Evolutionary conservation across 92 coral and sea anemone genomes (phyloP).

Genomic region (Pocillopora meandrina): DNA sequence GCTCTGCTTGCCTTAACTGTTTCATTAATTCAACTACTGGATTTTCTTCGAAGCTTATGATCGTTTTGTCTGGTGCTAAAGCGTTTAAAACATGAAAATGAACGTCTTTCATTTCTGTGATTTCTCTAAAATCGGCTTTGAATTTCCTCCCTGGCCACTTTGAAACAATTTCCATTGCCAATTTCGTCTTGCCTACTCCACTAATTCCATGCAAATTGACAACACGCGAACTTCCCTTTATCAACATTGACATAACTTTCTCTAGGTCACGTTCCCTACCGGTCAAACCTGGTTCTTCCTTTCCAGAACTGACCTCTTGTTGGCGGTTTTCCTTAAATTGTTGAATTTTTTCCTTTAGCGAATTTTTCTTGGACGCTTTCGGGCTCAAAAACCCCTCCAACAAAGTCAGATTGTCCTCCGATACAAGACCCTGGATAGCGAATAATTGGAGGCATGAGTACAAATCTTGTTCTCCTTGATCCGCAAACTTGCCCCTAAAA

Average conservation of each 20-base stretch:
- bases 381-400: slow-evolving; percentile 23
- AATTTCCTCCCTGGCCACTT: slow-evolving; percentile 12
- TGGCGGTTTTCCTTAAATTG: slow-evolving; percentile 1
- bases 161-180: slow-evolving; percentile 43
- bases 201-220: slow-evolving; percentile 56
- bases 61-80: slow-evolving; percentile 6
- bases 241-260: slow-evolving; percentile 10
- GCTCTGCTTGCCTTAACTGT: slow-evolving; percentile 7
- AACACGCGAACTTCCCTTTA: slow-evolving; percentile 12
- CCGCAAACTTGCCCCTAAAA: slow-evolving; percentile 12
- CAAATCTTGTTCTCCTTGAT: slow-evolving; percentile 18
- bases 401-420: slow-evolving; percentile 32
- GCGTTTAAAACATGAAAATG: slow-evolving; percentile 38
- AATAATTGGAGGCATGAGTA: slow-evolving; percentile 30
- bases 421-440: slow-evolving; percentile 24
- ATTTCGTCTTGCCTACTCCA: slow-evolving; percentile 72
- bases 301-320: background rate
- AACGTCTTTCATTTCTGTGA: slow-evolving; percentile 21
- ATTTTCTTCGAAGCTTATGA: slow-evolving; percentile 23
- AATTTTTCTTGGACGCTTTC: slow-evolving; percentile 8
- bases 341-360: slow-evolving; percentile 9
- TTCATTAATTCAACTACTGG: slow-evolving; percentile 22
- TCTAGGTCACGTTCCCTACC: slow-evolving; percentile 44
- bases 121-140: slow-evolving; percentile 44
- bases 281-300: background rate